These are phyloP conservation scores for Heloderma charlesbogerti DNA, from an alignment of 2,113 vertebrate species.

Conservation along the genomic window DNA sequence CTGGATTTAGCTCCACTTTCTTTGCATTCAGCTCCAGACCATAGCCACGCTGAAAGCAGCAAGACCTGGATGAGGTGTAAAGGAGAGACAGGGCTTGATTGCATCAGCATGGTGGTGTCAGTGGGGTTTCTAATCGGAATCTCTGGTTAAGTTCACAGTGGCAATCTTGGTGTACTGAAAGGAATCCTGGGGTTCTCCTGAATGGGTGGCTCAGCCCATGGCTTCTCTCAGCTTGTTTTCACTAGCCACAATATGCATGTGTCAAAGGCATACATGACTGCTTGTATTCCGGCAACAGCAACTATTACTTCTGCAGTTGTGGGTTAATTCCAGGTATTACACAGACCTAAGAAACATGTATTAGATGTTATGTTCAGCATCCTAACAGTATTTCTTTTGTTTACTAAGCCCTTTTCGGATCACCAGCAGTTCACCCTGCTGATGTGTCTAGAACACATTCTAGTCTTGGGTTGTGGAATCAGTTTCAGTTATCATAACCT, in stretches of 20 bases:
- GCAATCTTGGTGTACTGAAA: too few species aligned
- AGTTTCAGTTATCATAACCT: too few species aligned
- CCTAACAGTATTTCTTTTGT: not conserved
- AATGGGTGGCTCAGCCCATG: not conserved
- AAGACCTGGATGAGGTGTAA: not conserved
- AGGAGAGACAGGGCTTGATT: not conserved
- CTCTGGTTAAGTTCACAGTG: not conserved
- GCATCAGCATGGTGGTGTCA: not conserved
- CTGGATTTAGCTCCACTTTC: not conserved
- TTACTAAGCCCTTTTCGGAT: not conserved
- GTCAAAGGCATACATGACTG: not conserved
- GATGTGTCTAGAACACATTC: too few species aligned
- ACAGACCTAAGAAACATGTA: not conserved
- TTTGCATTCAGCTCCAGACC: not conserved
- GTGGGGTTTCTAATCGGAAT: not conserved
- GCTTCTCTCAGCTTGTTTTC: not conserved
- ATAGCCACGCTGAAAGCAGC: not conserved
- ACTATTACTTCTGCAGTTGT: not conserved
- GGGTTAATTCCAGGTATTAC: not conserved
- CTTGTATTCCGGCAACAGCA: not conserved
- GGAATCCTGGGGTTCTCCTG: too few species aligned
- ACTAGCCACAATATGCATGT: not conserved
- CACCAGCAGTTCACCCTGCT: not conserved
- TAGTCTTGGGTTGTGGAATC: too few species aligned
- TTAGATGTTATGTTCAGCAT: not conserved